phyloP scores from a whole-genome alignment of 2,888 invertebrate genomes.

The Plutella xylostella region DNA sequence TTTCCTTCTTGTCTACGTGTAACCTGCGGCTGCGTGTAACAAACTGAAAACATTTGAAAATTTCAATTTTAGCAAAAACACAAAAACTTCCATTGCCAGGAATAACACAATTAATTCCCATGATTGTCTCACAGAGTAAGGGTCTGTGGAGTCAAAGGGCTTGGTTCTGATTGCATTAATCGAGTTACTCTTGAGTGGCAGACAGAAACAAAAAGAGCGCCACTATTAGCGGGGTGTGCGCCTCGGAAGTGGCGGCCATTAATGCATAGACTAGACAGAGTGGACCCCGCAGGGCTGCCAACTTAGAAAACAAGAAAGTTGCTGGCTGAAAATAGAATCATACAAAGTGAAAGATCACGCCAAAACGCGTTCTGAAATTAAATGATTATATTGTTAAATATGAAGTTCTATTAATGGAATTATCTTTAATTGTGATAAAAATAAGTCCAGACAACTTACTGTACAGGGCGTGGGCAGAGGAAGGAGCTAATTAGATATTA shows the following conservation, averaged over 20 bases:
- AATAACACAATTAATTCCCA: background rate
- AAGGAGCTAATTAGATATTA: conserved; percentile 6
- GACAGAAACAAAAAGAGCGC: conserved; percentile 64
- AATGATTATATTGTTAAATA: too few species aligned
- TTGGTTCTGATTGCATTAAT: conserved; percentile 59
- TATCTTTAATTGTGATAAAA: too few species aligned
- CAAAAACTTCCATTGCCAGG: background rate
- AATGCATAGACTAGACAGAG: background rate
- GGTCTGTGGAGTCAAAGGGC: conserved; percentile 45
- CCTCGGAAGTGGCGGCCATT: conserved; percentile 35
- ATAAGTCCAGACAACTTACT: too few species aligned
- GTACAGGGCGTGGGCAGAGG: conserved; percentile 11
- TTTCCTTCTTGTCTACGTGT: too few species aligned
- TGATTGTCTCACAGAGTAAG: background rate
- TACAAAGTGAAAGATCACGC: too few species aligned
- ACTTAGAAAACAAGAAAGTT: too few species aligned
- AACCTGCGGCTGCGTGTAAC: too few species aligned
- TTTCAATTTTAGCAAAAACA: background rate
- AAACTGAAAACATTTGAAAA: background rate
- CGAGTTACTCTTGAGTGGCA: conserved; percentile 50
- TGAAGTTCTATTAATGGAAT: too few species aligned
- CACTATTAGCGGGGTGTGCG: conserved; percentile 56
- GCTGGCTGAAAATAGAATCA: too few species aligned
- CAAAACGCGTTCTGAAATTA: too few species aligned
- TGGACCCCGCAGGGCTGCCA: background rate